These are phyloP conservation scores for Dasypolia templi DNA, from an alignment of 2,888 invertebrate genomes.

Conservation along the genomic window DNA sequence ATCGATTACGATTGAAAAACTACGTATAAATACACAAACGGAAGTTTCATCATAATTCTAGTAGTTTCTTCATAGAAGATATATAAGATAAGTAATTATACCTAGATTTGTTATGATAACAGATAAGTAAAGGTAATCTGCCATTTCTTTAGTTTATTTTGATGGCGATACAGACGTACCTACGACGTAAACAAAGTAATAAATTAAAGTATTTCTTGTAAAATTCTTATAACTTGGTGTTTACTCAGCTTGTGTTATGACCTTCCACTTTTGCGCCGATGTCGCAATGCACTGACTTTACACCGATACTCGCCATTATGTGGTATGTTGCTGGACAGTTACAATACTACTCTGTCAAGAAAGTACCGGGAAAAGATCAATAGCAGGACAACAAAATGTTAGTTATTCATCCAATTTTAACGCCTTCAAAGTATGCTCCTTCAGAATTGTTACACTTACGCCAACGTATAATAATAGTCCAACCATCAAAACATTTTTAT, in stretches of 20 bases:
- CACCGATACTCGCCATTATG: conserved; percentile 8
- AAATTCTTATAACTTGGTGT: conserved; percentile 34
- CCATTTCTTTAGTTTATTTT: conserved; percentile 29
- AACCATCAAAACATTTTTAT: no score
- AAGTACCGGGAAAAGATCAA: no score
- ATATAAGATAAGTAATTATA: neutral
- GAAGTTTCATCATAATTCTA: conserved; percentile 36
- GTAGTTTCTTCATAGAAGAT: conserved; percentile 30
- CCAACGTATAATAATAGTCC: no score
- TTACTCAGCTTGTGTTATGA: conserved; percentile 56
- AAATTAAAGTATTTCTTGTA: conserved; percentile 51
- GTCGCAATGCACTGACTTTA: conserved; percentile 34
- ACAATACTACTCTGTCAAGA: no score
- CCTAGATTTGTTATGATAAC: conserved; percentile 16
- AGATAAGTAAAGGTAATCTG: conserved; percentile 40
- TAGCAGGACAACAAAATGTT: no score
- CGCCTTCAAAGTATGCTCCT: no score
- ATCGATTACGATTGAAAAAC: conserved; percentile 8
- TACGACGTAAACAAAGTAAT: conserved; percentile 42
- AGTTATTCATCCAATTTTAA: no score
- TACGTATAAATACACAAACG: neutral
- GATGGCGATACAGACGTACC: conserved; percentile 13
- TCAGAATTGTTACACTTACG: no score
- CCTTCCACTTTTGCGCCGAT: conserved; percentile 50
- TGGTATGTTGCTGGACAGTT: neutral